phyloP scores from a whole-genome alignment of 2,888 invertebrate species.

The Odontocolon sp. region DNA sequence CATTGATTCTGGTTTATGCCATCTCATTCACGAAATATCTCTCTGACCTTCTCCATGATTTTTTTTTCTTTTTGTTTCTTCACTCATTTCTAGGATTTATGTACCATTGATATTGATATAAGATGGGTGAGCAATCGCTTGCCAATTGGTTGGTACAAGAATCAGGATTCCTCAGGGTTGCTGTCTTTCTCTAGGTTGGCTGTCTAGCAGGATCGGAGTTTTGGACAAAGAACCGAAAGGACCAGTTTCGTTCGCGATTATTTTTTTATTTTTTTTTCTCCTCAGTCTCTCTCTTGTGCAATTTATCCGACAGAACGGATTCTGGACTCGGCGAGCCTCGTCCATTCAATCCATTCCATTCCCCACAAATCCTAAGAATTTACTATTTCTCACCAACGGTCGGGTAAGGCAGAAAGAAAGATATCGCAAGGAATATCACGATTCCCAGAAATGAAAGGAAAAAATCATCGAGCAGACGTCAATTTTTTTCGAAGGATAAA shows the following conservation, averaged over 20 bases:
- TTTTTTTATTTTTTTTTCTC: conserved; percentile 31
- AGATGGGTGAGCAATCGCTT: not conserved
- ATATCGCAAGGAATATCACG: conserved; percentile 37
- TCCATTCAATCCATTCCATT: conserved; percentile 40
- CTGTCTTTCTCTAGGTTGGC: conserved; percentile 39
- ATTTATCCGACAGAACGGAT: conserved; percentile 40
- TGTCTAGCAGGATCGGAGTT: conserved; percentile 57
- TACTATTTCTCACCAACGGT: conserved; percentile 30
- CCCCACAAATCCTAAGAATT: conserved; percentile 32
- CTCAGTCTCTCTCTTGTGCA: conserved; percentile 43
- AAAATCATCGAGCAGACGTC: conserved; percentile 3
- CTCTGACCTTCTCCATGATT: not conserved
- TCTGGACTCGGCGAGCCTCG: conserved; percentile 31
- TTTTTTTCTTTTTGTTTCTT: conserved; percentile 16
- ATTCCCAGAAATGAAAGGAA: conserved; percentile 40
- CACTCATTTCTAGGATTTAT: conserved; percentile 2
- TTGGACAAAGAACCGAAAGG: conserved; percentile 71
- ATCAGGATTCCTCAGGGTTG: conserved; percentile 14
- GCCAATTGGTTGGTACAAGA: not conserved
- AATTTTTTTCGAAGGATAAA: conserved; percentile 44
- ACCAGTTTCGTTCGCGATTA: conserved; percentile 67
- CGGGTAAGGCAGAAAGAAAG: conserved; percentile 6
- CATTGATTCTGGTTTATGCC: conserved; percentile 16
- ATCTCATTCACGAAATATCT: conserved; percentile 26
- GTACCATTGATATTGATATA: conserved; percentile 21